Conservation (phyloP, 2,797 vertebrate species). For the Psittacula derbiana region DNA sequence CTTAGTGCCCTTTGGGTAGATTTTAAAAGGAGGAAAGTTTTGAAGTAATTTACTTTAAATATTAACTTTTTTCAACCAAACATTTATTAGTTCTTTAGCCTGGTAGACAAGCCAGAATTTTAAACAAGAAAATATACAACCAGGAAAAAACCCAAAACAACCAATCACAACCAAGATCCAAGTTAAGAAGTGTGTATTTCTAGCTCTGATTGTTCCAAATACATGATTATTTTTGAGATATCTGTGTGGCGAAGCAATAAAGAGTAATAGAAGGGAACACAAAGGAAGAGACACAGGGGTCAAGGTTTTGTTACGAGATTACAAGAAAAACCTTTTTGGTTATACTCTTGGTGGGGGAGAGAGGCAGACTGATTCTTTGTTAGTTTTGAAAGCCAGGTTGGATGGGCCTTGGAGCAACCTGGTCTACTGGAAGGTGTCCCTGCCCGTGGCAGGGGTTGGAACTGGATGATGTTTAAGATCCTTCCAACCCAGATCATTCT, state of each 20-base stretch:
- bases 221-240: not conserved
- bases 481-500: not conserved
- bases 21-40: not conserved
- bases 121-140: not conserved
- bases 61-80: not conserved
- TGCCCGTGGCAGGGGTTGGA: not conserved
- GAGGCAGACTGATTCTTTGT: not conserved
- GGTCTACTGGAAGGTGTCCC: not conserved
- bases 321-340: not conserved
- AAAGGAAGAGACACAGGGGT: not conserved
- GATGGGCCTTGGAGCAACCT: not conserved
- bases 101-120: not conserved
- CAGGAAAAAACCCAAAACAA: rapidly evolving
- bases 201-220: not conserved
- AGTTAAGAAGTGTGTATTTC: not conserved
- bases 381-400: not conserved
- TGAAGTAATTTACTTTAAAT: not conserved
- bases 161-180: not conserved
- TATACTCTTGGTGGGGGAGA: not conserved
- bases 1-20: not conserved
- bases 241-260: not conserved
- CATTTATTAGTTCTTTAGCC: not conserved
- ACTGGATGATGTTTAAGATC: not conserved
- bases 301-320: not conserved
- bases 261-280: not conserved